These are phyloP conservation scores for Cirrhinus molitorella DNA, from an alignment of 2,797 vertebrate genomes.

Conservation along the genomic window DNA sequence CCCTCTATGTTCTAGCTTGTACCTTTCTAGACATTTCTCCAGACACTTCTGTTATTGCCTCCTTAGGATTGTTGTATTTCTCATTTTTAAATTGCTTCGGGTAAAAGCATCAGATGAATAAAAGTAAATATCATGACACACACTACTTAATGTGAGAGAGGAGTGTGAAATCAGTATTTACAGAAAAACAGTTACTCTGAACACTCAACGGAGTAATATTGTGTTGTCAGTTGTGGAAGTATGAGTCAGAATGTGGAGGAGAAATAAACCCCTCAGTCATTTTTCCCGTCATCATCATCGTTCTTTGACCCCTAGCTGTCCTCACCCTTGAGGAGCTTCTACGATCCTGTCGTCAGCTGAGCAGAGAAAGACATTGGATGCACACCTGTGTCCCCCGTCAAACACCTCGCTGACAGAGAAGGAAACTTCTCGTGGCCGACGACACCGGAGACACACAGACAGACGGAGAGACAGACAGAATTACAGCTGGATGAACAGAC, in stretches of 20 bases:
- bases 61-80: too few relatives aligned
- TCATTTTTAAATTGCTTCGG: too few relatives aligned
- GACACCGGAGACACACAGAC: too few relatives aligned
- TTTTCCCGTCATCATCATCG: not conserved
- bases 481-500: accelerated
- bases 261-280: not conserved
- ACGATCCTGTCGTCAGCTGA: not conserved
- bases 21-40: too few relatives aligned
- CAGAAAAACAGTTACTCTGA: not conserved
- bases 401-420: not conserved
- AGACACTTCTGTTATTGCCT: too few relatives aligned
- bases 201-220: not conserved
- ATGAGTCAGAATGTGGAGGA: not conserved
- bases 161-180: not conserved
- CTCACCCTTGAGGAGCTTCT: not conserved
- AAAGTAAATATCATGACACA: not conserved
- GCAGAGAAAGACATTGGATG: not conserved
- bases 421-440: not conserved
- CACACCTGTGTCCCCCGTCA: not conserved
- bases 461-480: too few relatives aligned
- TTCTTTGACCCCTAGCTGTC: not conserved
- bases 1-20: too few relatives aligned
- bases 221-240: not conserved
- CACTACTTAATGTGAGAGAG: not conserved
- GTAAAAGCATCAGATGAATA: too few relatives aligned